Evolutionary conservation across 2,113 vertebrate genomes (phyloP), one percentile per base, ranked within the genome.

Genomic region (Phycodurus eques): DNA sequence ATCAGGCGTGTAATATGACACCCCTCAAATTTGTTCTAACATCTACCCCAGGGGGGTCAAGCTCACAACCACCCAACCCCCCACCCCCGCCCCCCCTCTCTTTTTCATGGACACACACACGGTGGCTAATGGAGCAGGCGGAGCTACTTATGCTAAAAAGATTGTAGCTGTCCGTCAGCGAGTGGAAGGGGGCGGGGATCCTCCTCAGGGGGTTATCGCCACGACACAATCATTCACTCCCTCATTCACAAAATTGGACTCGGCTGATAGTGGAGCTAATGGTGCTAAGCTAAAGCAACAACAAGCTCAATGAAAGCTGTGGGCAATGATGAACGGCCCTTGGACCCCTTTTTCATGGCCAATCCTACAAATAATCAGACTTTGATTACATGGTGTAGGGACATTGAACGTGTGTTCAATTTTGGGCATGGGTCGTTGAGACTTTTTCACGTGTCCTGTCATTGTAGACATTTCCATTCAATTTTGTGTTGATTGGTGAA

Each of bases 1-100:
- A 88, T 90, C 80, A 91, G 84, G 88, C 90, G 78, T 91, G 90
- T 90, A 92, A 93, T 92, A 91, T 91, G 92, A 93, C 92, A 92
- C 92, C 88, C 84, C 86, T 93, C 87, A 93, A 92, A 93, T 93
- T 92, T 93, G 93, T 93, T 91, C 89, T 91, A 87, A 92, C 91
- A 90, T 88, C 86, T 87, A 86, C 88, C 90, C 90, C 79, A 60
- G 89, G 54, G 80, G 78, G 74, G 79, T 82, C 65, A 71, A 80
- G 73, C 63, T 46, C 47, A 46, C 46, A 67, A 27, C 27, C 27
- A 27, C 27, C 27, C 27, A 27, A 27, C 49, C 63, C 22, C 35
- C 59, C 42, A 14, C 49, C 39, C 53, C 22, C 66, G 27, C 27
- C 27, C 27, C 27, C 27, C 20, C 51, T 59, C 51, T 13, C 71